Evolutionary conservation across 2,888 invertebrate genomes (phyloP).

Genomic region (Nephrotoma appendiculata): DNA sequence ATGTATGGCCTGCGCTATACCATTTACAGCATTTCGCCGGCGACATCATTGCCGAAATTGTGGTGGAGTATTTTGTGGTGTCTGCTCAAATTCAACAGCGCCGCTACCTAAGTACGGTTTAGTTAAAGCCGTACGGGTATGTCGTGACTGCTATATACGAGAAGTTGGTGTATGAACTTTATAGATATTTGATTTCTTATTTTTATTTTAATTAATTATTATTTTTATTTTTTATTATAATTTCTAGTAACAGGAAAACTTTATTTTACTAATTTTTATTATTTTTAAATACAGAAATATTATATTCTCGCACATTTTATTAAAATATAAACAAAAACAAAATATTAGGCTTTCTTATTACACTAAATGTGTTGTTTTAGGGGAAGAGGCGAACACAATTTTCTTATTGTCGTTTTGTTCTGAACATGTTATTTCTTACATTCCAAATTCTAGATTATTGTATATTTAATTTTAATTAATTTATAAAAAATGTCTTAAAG

Average conservation of each 20-base stretch:
- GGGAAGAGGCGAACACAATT: not conserved
- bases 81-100: conserved; percentile 85
- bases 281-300: conserved; percentile 2
- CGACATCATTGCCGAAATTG: conserved; percentile 96
- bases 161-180: conserved; percentile 9
- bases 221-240: not conserved
- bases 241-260: conserved; percentile 6
- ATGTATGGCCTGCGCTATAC: conserved; percentile 85
- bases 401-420: not conserved
- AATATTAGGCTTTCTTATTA: conserved; percentile 7
- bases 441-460: not conserved
- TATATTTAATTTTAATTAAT: not conserved
- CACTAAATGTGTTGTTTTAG: conserved; percentile 8
- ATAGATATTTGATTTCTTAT: not conserved
- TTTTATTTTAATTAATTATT: not conserved
- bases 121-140: conserved; percentile 84
- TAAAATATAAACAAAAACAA: conserved; percentile 5
- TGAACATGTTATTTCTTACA: not conserved
- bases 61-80: conserved; percentile 84
- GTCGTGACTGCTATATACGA: conserved; percentile 35
- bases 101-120: conserved; percentile 88
- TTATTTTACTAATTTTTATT: conserved; percentile 3
- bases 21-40: conserved; percentile 88
- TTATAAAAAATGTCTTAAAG: not conserved
- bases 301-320: not conserved